Conservation (phyloP, 1,140 invertebrate genomes). For the Ridgeia piscesae region DNA sequence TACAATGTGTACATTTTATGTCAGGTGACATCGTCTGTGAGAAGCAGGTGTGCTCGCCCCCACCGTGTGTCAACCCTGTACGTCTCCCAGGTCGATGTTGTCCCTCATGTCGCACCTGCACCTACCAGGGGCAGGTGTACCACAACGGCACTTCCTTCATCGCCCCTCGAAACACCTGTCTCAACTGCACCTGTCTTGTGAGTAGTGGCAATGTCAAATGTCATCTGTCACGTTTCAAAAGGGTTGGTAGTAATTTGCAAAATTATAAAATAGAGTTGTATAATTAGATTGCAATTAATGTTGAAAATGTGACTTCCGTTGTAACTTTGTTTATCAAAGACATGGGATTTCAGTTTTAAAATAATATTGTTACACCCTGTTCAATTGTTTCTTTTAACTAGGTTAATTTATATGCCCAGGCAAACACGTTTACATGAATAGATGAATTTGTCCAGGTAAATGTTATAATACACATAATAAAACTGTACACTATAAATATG, state of each 20-base stretch:
- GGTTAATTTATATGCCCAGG: background rate
- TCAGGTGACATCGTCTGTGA: constrained; percentile 46
- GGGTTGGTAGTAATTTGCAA: too few species aligned
- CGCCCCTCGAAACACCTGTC: constrained; percentile 34
- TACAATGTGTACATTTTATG: too few species aligned
- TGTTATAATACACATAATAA: background rate
- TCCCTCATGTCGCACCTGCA: constrained; percentile 43
- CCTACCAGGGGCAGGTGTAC: constrained; percentile 41
- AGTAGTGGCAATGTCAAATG: background rate
- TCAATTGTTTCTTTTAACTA: too few species aligned
- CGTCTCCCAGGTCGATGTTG: constrained; percentile 43
- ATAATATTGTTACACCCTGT: too few species aligned
- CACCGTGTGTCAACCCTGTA: constrained; percentile 37
- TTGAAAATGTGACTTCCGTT: too few species aligned
- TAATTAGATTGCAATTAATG: too few species aligned
- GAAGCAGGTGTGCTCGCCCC: constrained; percentile 35
- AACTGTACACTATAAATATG: background rate
- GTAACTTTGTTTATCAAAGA: too few species aligned
- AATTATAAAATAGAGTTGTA: too few species aligned
- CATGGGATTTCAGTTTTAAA: too few species aligned
- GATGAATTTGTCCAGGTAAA: too few species aligned
- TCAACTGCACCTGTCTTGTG: constrained; percentile 38
- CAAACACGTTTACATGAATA: too few species aligned
- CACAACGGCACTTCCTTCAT: constrained; percentile 44
- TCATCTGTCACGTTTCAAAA: too few species aligned